A percentile compares a stretch with the other conserved stretches of the same genome.
Conservation (phyloP, 2,113 vertebrate species). For the Heptranchias perlo region DNA sequence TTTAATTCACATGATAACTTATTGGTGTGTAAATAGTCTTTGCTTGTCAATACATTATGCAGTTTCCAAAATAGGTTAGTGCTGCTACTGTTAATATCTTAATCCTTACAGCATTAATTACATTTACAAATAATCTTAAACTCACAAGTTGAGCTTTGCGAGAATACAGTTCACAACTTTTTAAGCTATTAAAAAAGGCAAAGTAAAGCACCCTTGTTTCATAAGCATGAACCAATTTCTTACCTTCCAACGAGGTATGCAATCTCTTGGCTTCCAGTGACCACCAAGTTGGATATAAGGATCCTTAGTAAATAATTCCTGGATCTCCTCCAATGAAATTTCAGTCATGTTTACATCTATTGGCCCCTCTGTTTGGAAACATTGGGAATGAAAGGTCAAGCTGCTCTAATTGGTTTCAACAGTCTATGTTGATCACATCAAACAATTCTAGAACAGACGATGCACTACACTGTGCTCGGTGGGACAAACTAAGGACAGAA, state of each 20-base stretch:
- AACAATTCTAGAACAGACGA: background rate
- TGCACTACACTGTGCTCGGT: too few species aligned
- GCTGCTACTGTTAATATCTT: background rate
- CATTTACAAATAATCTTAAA: background rate
- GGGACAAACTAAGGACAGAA: background rate
- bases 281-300: conserved; percentile 69
- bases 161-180: background rate
- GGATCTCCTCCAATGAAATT: conserved; percentile 76
- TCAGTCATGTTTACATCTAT: conserved; percentile 90
- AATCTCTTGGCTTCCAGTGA: conserved; percentile 86
- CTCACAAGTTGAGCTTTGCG: background rate
- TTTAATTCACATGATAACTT: background rate
- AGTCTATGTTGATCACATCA: background rate
- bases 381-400: background rate
- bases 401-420: background rate
- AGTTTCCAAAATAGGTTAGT: background rate
- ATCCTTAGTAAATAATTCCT: conserved; percentile 67
- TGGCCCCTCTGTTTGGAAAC: conserved; percentile 68
- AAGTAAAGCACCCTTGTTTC: background rate
- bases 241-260: conserved; percentile 92
- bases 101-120: background rate
- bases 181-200: background rate
- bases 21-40: background rate
- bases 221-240: conserved; percentile 6
- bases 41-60: background rate